phyloP scores from a whole-genome alignment of 2,113 vertebrate species.

The Clarias batrachus region DNA sequence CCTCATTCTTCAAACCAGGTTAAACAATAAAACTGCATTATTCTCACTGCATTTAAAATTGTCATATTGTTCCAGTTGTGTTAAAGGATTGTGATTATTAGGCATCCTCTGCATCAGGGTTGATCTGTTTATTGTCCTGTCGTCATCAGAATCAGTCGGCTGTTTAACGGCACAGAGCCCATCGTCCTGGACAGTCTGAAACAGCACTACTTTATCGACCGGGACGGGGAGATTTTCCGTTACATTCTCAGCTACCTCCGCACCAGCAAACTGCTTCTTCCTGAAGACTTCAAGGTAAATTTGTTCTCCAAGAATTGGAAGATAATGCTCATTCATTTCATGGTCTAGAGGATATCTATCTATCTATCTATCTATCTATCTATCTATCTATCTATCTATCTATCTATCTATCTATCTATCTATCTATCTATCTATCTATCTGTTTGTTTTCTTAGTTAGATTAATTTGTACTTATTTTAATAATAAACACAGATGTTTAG shows the following conservation, averaged over 20 bases:
- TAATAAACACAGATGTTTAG: background rate
- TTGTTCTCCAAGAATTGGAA: background rate
- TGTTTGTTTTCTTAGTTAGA: background rate
- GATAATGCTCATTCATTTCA: background rate
- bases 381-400: background rate
- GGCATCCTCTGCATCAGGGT: background rate
- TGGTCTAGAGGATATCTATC: background rate
- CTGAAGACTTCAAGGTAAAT: constrained; percentile 96
- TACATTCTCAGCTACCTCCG: constrained; percentile 98
- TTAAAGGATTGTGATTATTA: background rate
- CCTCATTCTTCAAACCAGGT: constrained; percentile 51
- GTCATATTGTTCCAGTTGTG: background rate
- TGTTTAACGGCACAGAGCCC: constrained; percentile 98
- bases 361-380: background rate
- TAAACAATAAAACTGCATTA: constrained; percentile 42
- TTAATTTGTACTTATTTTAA: background rate
- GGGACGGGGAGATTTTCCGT: constrained; percentile 98
- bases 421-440: background rate
- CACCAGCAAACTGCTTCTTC: constrained; percentile 95
- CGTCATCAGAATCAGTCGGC: constrained; percentile 88
- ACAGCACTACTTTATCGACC: constrained; percentile 99
- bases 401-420: background rate
- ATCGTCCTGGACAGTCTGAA: constrained; percentile 99
- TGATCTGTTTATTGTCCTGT: background rate
- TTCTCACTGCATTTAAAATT: background rate